Evolutionary conservation across 1,140 invertebrate genomes (phyloP).

Genomic region (Venustaconcha ellipsiformis): DNA sequence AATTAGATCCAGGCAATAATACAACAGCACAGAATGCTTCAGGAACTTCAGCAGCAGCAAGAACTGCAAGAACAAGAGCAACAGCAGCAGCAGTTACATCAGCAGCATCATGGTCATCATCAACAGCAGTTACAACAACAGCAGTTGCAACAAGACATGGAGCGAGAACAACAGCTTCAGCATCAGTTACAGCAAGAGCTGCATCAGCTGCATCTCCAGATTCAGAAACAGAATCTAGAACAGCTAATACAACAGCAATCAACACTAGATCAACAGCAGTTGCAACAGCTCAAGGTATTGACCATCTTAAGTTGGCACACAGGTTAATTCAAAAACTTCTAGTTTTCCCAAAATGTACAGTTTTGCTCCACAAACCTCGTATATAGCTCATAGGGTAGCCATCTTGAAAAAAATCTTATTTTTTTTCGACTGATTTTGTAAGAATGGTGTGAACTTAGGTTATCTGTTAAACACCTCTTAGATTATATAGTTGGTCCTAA

Average conservation of each 20-base stretch:
- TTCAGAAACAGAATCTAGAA: slow-evolving; percentile 33
- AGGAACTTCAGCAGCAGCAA: slow-evolving; percentile 47
- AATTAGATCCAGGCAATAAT: slow-evolving; percentile 4
- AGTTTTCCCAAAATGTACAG: too few relatives aligned
- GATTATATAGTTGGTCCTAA: too few relatives aligned
- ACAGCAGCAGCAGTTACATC: slow-evolving; percentile 62
- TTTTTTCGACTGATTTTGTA: too few relatives aligned
- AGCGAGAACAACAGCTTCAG: slow-evolving; percentile 32
- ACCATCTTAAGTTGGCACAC: too few relatives aligned
- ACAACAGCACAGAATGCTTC: slow-evolving; percentile 31
- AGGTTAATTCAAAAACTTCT: too few relatives aligned
- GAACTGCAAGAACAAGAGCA: slow-evolving; percentile 36
- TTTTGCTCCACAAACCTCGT: too few relatives aligned
- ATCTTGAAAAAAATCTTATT: too few relatives aligned
- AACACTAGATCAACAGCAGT: slow-evolving; percentile 39
- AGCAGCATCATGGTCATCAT: slow-evolving; percentile 67
- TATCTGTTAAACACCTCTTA: too few relatives aligned
- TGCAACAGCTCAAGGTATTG: slow-evolving; percentile 36
- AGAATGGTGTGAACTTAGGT: too few relatives aligned
- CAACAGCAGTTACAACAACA: slow-evolving; percentile 76
- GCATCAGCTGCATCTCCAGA: slow-evolving; percentile 23
- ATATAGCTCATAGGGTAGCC: too few relatives aligned
- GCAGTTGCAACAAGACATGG: slow-evolving; percentile 37
- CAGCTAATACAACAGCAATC: slow-evolving; percentile 36
- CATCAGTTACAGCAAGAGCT: slow-evolving; percentile 21